A percentile compares a stretch with the other conserved stretches of the same genome.
phyloP scores from a whole-genome alignment of 2,113 vertebrate species.

The Mungos mungo region DNA sequence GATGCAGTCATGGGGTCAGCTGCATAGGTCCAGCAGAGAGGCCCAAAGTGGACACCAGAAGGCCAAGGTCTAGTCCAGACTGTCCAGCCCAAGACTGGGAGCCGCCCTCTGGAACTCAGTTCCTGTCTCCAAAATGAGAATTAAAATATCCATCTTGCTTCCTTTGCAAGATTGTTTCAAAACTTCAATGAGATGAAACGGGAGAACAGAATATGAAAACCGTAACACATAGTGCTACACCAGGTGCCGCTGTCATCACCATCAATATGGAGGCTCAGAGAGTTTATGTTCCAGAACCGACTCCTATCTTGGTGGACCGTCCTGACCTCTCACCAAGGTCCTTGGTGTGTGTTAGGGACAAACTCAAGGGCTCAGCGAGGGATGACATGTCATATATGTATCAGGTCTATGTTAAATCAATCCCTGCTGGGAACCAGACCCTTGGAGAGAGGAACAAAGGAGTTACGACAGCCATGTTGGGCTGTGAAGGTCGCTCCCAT shows the following conservation, averaged over 20 bases:
- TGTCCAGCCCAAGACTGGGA: neutral
- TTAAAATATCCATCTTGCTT: neutral
- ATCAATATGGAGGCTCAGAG: neutral
- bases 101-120: neutral
- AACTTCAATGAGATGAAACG: neutral
- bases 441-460: neutral
- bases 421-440: neutral
- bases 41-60: neutral
- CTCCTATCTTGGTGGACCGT: neutral
- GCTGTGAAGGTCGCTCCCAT: accelerated
- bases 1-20: neutral
- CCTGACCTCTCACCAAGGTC: neutral
- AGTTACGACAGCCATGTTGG: accelerated
- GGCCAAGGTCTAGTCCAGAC: neutral
- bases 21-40: neutral
- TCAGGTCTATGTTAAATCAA: neutral
- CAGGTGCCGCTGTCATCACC: no score
- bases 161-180: neutral
- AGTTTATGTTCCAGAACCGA: neutral
- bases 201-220: neutral
- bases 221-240: neutral
- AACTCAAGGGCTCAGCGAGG: neutral
- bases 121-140: neutral
- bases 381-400: accelerated
- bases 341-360: neutral